Conservation (phyloP, 2,888 invertebrate species). For the Phymatocera aterrima region DNA sequence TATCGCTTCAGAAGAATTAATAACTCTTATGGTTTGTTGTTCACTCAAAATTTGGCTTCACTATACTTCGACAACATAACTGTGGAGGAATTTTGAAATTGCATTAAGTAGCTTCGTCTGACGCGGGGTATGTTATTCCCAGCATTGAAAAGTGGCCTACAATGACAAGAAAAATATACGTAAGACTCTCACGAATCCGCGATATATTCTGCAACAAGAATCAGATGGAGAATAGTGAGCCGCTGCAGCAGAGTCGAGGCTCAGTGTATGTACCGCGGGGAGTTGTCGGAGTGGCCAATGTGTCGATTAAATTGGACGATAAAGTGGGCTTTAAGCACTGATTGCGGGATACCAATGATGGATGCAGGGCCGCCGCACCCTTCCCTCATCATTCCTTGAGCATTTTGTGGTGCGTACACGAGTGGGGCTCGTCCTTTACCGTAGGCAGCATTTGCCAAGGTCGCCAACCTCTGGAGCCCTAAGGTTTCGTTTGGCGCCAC, state of each 20-base stretch:
- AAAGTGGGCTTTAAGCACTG: constrained; percentile 61
- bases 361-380: constrained; percentile 56
- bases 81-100: too few species aligned
- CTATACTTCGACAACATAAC: too few species aligned
- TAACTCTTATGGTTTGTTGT: too few species aligned
- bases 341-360: constrained; percentile 66
- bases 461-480: constrained; percentile 58
- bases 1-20: too few species aligned
- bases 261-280: not conserved
- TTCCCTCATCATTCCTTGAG: constrained; percentile 47
- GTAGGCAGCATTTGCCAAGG: constrained; percentile 54
- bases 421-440: constrained; percentile 52
- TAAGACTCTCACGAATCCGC: not conserved
- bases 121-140: too few species aligned
- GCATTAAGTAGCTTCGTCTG: too few species aligned
- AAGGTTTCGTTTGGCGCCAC: constrained; percentile 66
- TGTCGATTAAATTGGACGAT: constrained; percentile 64
- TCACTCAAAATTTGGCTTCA: too few species aligned
- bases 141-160: not conserved
- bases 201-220: not conserved
- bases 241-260: not conserved
- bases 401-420: constrained; percentile 36
- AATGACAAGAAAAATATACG: not conserved
- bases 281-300: constrained; percentile 46
- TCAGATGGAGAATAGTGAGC: not conserved